Evolutionary conservation across 92 coral and sea anemone species (phyloP), one percentile per base, ranked within the genome.

Genomic region (Montipora capitata): DNA sequence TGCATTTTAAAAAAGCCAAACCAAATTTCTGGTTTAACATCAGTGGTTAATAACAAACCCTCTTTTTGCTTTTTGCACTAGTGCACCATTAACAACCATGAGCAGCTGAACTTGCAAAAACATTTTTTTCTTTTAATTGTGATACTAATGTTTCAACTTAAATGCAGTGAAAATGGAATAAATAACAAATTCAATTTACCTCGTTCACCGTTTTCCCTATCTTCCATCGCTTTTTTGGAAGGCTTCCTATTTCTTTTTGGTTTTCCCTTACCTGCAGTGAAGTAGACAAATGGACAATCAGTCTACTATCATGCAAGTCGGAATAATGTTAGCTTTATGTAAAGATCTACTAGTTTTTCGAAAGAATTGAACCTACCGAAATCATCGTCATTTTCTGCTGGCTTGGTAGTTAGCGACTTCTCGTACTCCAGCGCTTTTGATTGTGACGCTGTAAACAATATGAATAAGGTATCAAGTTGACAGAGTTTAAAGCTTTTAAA

Each of bases 221-320:
- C 58, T 52, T 52, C 11, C 58, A 52, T 71, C 56, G 40, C 76
- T 71, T 71, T 71, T 18, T 71, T 48, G 18, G 76, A 71, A 7
- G 76, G 76, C 42, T 71, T 71, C 76, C 76, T 71, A 15, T 48
- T 15, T 40, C 76, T 71, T 51, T 71, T 42, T 44, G 48, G n/a
- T 18, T 41, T 71, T 44, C 57, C 76, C 58, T 52, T 10, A 10
- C 58, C 58, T 52, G 58, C 58, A 52, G 58, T 52, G 58, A 52
- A 52, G 58, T 52, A 52, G 58, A 52, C 10, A 52, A 52, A 52
- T 52, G 58, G 58, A 52, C 58, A 52, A 52, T 52, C 58, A 52
- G 58, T 52, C 58, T 52, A 52, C 58, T 52, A 52, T 52, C 58
- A 52, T 52, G 58, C 58, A 52, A 52, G 58, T 52, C 58, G 58